These are phyloP conservation scores for Cyanistes caeruleus DNA, from an alignment of 2,113 vertebrate species.

Conservation along the genomic window DNA sequence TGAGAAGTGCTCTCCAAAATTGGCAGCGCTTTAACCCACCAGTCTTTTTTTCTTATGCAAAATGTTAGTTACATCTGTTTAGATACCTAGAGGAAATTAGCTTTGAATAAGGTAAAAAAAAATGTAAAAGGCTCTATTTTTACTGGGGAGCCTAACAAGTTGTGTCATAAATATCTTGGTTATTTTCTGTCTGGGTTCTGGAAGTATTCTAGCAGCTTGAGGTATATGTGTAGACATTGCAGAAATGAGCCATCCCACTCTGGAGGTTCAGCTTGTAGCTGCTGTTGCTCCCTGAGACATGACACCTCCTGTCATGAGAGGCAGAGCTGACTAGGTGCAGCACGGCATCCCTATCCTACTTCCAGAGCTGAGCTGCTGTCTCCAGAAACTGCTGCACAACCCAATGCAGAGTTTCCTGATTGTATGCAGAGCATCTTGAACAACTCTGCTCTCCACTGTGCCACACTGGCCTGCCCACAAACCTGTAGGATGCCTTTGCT, in stretches of 20 bases:
- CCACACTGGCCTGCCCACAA: not conserved
- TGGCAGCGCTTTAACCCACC: conserved; percentile 13
- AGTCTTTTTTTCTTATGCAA: not conserved
- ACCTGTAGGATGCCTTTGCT: not conserved
- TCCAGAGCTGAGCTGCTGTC: not conserved
- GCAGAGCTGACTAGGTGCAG: not conserved
- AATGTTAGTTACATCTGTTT: conserved; percentile 7
- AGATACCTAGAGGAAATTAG: not conserved
- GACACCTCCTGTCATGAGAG: not conserved
- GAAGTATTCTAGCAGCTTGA: not conserved
- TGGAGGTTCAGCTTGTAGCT: not conserved
- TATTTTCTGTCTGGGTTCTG: not conserved
- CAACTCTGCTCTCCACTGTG: not conserved
- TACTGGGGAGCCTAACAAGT: not conserved
- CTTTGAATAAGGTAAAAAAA: not conserved
- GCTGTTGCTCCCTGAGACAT: not conserved
- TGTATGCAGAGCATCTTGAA: not conserved
- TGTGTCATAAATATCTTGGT: not conserved
- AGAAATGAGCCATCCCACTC: not conserved
- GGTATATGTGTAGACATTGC: not conserved
- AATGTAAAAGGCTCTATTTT: not conserved
- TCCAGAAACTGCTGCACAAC: not conserved
- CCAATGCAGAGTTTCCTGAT: not conserved
- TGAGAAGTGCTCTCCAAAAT: conserved; percentile 65
- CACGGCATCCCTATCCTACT: not conserved